Percentiles rank a stretch among this genome's conserved stretches.
Evolutionary conservation across 2,888 invertebrate species (phyloP).

Genomic region (Limenitis camilla): DNA sequence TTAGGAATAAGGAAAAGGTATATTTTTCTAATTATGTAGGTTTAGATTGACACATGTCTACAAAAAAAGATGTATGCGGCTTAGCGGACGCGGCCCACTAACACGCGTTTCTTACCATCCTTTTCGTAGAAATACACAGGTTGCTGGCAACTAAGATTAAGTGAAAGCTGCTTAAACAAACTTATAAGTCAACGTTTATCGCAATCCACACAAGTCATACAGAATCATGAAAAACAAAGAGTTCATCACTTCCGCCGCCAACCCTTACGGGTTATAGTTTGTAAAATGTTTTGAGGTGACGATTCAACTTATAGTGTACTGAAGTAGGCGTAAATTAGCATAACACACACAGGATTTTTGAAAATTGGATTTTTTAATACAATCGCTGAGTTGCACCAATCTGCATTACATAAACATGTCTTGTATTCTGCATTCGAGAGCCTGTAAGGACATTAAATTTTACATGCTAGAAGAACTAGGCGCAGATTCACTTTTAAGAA

Average conservation of each 20-base stretch:
- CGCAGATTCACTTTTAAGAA: too few species aligned
- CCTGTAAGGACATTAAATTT: conserved; percentile 36
- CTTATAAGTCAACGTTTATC: conserved; percentile 63
- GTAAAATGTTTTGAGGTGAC: conserved; percentile 1
- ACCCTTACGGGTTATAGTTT: conserved; percentile 7
- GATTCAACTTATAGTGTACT: background rate
- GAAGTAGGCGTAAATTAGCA: background rate
- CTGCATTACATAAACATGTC: conserved; percentile 57
- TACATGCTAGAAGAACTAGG: background rate
- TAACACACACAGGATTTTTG: background rate
- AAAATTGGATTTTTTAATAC: too few species aligned
- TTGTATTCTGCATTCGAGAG: conserved; percentile 53
- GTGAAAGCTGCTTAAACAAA: conserved; percentile 67
- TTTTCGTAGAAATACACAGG: conserved; percentile 69
- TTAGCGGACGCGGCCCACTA: conserved; percentile 68
- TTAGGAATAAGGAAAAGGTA: background rate
- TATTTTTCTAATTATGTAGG: conserved; percentile 62
- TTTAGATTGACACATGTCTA: conserved; percentile 49
- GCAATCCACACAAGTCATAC: conserved; percentile 47
- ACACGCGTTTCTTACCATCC: conserved; percentile 70
- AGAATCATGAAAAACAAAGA: conserved; percentile 40
- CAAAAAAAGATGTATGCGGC: conserved; percentile 56
- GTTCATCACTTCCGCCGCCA: conserved; percentile 21
- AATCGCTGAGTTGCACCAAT: conserved; percentile 53
- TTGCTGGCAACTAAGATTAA: conserved; percentile 64